Base-by-base conservation (phyloP, 2,797 vertebrate species). In the Anableps anableps region DNA sequence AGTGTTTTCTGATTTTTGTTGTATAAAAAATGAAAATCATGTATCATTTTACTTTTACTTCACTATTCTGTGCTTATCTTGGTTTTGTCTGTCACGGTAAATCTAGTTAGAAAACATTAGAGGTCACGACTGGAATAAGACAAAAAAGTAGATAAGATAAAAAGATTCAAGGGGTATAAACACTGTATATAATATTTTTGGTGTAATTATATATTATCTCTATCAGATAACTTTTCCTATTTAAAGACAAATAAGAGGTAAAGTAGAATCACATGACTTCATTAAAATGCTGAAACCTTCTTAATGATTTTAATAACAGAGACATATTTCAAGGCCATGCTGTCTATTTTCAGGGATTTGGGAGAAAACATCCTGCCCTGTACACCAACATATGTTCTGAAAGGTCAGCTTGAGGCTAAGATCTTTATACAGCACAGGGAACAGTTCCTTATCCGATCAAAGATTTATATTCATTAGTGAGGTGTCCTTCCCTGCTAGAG, bases 381-480 rank as follows among this genome's bases (percentile, higher is more conserved):
- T 16, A 31, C 60, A 34, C 10, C 7, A 21, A 8, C n/a, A 51
- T 2, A 50, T 34, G 41, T 66, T 72, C 16, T 31, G 23, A 10
- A 13, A 64, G 80, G 75, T 80, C 62, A 82, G 17, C 45, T 45
- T 43, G 10, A 77, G 73, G 74, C n/a, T 58, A 77, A 79, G 62
- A 74, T 38, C n/a, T 79, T 16, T 34, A 72, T 43, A 60, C 16
- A 50, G 47, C 16, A 72, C 1, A 64, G 14, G 50, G 50, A 43
- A 23, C 26, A 31, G 48, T 51, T 80, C 17, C 23, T 78, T 55
- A 80, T 75, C 73, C 38, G 11, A 82, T 76, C 47, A 81, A 43
- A 72, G 34, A 70, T 80, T 62, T 68, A 76, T 76, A 7, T 73
- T 79, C 38, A 79, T 74, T 43, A 60, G 34, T 36, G 23, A 80